Evolutionary conservation across 2,113 vertebrate genomes (phyloP).

Genomic region (Ctenodactylus gundi): DNA sequence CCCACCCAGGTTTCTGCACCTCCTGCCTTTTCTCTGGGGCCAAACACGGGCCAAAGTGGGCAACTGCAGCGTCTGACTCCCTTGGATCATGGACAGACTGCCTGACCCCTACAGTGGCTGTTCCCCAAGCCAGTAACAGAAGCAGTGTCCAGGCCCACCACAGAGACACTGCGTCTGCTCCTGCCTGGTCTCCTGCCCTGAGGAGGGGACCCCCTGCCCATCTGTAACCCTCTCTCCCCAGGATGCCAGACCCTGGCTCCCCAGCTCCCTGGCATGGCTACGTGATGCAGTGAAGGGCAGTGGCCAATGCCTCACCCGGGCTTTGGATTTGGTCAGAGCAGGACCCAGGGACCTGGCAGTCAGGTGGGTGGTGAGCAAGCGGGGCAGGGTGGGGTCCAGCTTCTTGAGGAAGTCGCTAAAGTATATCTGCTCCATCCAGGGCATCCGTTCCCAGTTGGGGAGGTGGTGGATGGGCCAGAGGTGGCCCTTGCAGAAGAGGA

Average conservation of each 20-base stretch:
- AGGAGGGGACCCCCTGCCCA: too few species aligned
- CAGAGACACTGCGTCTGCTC: too few species aligned
- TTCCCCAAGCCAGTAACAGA: too few species aligned
- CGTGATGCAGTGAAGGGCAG: too few species aligned
- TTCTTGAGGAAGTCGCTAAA: not conserved
- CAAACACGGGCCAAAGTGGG: not conserved
- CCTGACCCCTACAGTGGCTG: too few species aligned
- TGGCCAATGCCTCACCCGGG: conserved; percentile 86
- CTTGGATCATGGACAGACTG: not conserved
- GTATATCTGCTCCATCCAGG: conserved; percentile 89
- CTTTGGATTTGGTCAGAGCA: conserved; percentile 82
- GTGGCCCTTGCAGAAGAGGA: conserved; percentile 85
- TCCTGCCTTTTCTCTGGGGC: not conserved
- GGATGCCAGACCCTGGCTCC: too few species aligned
- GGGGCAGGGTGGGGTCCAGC: conserved; percentile 68
- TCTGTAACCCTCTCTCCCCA: too few species aligned
- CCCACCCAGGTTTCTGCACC: not conserved
- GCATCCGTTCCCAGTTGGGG: conserved; percentile 89
- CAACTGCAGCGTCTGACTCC: not conserved
- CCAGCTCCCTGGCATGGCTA: too few species aligned
- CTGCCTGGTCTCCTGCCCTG: too few species aligned
- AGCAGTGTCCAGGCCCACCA: too few species aligned
- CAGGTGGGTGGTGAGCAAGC: conserved; percentile 88
- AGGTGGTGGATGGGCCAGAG: conserved; percentile 73
- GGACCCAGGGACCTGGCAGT: conserved; percentile 77